Percentiles rank a stretch among this genome's conserved stretches.
Conservation (phyloP, 2,113 vertebrate species). For the Bambusicola thoracicus region DNA sequence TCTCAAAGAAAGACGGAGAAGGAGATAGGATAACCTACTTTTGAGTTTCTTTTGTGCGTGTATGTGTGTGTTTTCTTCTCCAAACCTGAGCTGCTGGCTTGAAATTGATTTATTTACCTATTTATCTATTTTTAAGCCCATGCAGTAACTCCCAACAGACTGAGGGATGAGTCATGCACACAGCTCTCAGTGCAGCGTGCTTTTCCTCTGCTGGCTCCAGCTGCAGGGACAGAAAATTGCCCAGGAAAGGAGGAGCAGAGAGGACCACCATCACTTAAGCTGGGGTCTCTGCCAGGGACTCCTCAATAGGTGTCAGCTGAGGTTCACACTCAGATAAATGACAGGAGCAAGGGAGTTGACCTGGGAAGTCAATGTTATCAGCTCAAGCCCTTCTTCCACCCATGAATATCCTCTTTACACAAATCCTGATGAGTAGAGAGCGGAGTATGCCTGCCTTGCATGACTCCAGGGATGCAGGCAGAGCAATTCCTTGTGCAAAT, state of each 20-base stretch:
- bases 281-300: background rate
- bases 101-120: background rate
- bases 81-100: background rate
- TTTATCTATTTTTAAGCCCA: background rate
- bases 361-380: background rate
- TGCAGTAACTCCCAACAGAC: background rate
- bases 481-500: background rate
- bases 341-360: accelerated
- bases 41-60: background rate
- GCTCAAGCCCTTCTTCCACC: background rate
- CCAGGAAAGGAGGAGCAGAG: background rate
- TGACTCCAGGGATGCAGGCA: background rate
- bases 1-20: background rate
- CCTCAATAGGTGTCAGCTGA: background rate
- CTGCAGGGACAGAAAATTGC: background rate
- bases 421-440: background rate
- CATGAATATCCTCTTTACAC: background rate
- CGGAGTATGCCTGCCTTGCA: background rate
- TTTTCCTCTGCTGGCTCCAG: background rate
- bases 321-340: background rate
- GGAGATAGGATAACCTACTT: background rate
- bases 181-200: background rate
- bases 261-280: background rate
- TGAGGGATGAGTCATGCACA: background rate
- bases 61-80: background rate